Base-by-base conservation (phyloP, 2,113 vertebrate genomes). In the Epinephelus fuscoguttatus region DNA sequence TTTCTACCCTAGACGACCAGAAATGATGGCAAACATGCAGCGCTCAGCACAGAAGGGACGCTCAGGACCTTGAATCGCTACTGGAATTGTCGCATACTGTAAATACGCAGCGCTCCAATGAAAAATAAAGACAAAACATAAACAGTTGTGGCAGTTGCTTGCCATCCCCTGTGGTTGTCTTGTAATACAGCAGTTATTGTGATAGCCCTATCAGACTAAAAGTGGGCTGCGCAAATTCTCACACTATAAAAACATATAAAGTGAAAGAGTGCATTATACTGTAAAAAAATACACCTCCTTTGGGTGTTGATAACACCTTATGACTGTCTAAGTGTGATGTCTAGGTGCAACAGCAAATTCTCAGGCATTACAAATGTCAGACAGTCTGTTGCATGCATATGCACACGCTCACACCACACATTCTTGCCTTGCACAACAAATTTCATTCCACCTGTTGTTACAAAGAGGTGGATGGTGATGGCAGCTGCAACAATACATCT, bases 361-460 rank as follows among this genome's bases (percentile, higher is more conserved):
- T 40, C 33, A 62, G 69, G 67, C 75, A 47, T 76, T 19, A 17
- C n/a, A 53, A 52, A 60, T 75, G 42, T 45, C 55, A 25, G 60
- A 25, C 67, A 49, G 63, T 81, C 80, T 70, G 70, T 76, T 42
- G 1, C 55, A 37, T 66, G 67, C 81, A 81, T 72, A 79, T 67
- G 63, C 78, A 64, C 70, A 66, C 78, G 23, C 47, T 37, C 30
- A 27, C 64, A 10, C 55, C 40, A 42, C 49, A 49, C 70, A 70
- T 3, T 2, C 63, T 4, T 42, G 49, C 5, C 6, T 10, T 5
- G 2, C n/a, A 64, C 59, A 25, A 68, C 27, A 71, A 37, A 63
- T 33, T 49, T 40, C 37, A 55, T 17, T 79, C 67, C 84, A 81
- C 71, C 87, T 90, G 74, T 75, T 84, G 82, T 47, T 42, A 14